These are phyloP conservation scores for Micromys minutus DNA, from an alignment of 2,113 vertebrate species.

Conservation along the genomic window DNA sequence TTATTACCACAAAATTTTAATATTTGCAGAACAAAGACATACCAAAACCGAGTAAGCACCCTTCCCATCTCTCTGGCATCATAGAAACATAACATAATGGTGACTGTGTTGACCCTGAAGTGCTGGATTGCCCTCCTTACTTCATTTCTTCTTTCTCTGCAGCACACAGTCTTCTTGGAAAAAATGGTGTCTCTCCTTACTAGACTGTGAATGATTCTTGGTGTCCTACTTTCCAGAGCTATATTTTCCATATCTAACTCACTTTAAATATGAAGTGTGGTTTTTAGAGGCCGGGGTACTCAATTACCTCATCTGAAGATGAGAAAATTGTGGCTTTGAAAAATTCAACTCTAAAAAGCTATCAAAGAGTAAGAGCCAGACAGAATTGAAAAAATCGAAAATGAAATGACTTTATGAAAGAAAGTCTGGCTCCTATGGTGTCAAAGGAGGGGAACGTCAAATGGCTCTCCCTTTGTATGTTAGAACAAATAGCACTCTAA, in stretches of 20 bases:
- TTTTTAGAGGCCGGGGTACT: background rate
- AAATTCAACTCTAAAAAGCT: background rate
- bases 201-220: background rate
- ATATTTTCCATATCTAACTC: background rate
- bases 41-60: background rate
- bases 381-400: constrained; percentile 29
- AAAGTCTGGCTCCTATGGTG: background rate
- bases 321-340: constrained; percentile 17
- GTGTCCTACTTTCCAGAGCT: background rate
- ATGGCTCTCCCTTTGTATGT: background rate
- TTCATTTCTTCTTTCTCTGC: background rate
- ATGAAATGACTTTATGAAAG: background rate
- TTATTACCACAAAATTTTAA: constrained; percentile 58
- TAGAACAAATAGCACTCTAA: background rate
- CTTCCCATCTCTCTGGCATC: constrained; percentile 41
- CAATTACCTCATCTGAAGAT: constrained; percentile 31
- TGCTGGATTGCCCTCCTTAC: background rate
- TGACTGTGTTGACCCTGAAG: background rate
- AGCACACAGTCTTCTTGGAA: background rate
- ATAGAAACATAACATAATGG: constrained; percentile 53
- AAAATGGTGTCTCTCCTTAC: constrained; percentile 32
- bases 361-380: background rate
- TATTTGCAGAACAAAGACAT: constrained; percentile 64
- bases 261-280: background rate
- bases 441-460: background rate